Evolutionary conservation across 2,888 invertebrate genomes (phyloP).

Genomic region (Alviniconcha strummeri): DNA sequence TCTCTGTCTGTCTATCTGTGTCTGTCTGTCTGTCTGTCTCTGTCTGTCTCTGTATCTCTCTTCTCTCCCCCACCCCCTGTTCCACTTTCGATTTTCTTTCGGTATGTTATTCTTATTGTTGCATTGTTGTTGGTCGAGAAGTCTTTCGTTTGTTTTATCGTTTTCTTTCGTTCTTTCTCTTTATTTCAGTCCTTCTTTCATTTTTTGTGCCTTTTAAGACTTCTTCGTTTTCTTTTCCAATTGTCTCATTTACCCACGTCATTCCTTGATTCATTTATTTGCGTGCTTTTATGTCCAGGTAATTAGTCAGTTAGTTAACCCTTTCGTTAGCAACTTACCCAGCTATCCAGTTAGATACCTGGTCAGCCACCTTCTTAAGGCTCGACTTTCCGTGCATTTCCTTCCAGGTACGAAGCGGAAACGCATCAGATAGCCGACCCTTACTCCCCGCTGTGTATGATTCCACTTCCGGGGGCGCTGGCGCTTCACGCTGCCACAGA

Average conservation of each 20-base stretch:
- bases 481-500: conserved; percentile 56
- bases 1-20: not conserved
- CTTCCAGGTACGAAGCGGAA: conserved; percentile 39
- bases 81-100: too few species aligned
- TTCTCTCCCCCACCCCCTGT: too few species aligned
- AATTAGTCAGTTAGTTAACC: too few species aligned
- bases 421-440: conserved; percentile 52
- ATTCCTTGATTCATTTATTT: not conserved
- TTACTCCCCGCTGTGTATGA: conserved; percentile 66
- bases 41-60: too few species aligned
- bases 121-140: too few species aligned
- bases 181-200: not conserved
- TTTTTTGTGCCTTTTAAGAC: not conserved
- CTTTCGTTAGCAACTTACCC: too few species aligned
- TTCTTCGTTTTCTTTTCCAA: not conserved
- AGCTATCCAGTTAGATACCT: too few species aligned
- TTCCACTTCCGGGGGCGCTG: conserved; percentile 65
- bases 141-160: too few species aligned
- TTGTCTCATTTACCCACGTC: not conserved
- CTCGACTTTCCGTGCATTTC: not conserved
- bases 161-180: not conserved
- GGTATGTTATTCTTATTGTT: too few species aligned
- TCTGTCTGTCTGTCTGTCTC: too few species aligned
- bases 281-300: not conserved
- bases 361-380: too few species aligned